Evolutionary conservation across 2,888 invertebrate species (phyloP), one percentile per base, ranked within the genome.

Genomic region (Netelia inedita): DNA sequence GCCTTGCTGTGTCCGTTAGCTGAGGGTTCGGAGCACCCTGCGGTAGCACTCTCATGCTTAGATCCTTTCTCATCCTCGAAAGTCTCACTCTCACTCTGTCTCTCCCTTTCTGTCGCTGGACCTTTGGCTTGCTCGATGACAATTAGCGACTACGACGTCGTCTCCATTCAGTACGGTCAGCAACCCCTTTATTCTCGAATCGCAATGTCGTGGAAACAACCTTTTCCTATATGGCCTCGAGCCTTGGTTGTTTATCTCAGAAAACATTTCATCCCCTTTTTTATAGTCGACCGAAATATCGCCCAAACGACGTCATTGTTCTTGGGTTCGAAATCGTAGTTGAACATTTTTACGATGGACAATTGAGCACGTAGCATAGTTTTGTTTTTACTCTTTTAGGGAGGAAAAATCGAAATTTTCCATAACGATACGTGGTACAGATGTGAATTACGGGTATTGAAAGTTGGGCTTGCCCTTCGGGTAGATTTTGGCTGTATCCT

Each of bases 1-100:
- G 92, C 91, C 92, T 92, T 92, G 91, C 91, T 90, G 89, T 92
- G 92, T 92, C 90, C 82, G 65, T 76, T 81, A 82, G 84, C 81
- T 69, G 83, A 79, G 89, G 88, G 89, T 89, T 88, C 88, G 85
- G 88, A 88, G 59, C 69, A 65, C 50, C 90, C 76, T 83, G 85
- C 85, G 78, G 84, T 84, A 72, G 73, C 73, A 90, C 89, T 89
- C 88, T 89, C 89, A 85, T 86, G 81, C 86, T 75, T 81, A 85
- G 81, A 87, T 79, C 65, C 79, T 75, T 80, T 79, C 86, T 85
- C 87, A 73, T 86, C 82, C 71, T 86, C 83, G 83, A 85, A 87
- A 68, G 28, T 68, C 43, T 78, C 19, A 61, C 35, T 68, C 68
- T 57, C 57, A 10, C 19, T 68, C 55, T 43, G 69, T 28, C 65